Percentiles rank a stretch among this genome's conserved stretches.
phyloP scores from a whole-genome alignment of 2,113 vertebrate genomes.

The Anguilla rostrata region DNA sequence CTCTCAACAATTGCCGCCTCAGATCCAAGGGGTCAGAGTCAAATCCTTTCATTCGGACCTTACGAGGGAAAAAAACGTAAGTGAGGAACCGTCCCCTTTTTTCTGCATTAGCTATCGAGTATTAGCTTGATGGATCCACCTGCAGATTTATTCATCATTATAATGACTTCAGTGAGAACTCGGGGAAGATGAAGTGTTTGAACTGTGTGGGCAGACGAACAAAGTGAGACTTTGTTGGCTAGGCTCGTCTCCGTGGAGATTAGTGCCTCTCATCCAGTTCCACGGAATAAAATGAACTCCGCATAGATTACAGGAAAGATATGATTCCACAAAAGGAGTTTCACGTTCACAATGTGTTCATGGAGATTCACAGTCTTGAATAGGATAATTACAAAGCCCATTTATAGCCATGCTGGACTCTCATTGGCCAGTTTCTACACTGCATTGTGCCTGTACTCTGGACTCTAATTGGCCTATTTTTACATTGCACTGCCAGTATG shows the following conservation, averaged over 20 bases:
- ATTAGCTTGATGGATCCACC: background rate
- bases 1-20: too few relatives aligned
- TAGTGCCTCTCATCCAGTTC: background rate
- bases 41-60: background rate
- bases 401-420: background rate
- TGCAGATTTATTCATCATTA: background rate
- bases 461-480: background rate
- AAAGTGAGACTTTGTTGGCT: conserved; percentile 4
- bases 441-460: background rate
- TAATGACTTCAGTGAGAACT: background rate
- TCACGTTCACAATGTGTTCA: background rate
- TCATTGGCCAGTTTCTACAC: background rate
- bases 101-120: background rate
- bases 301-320: background rate
- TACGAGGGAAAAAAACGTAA: background rate
- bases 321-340: background rate
- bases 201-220: conserved; percentile 14
- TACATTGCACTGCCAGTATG: background rate
- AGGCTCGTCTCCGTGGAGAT: conserved; percentile 14
- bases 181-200: conserved; percentile 8
- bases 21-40: background rate
- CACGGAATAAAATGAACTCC: background rate
- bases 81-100: background rate
- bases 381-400: background rate
- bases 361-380: background rate